Conservation (phyloP, 1,140 invertebrate species). For the Andrena cerasifolii region DNA sequence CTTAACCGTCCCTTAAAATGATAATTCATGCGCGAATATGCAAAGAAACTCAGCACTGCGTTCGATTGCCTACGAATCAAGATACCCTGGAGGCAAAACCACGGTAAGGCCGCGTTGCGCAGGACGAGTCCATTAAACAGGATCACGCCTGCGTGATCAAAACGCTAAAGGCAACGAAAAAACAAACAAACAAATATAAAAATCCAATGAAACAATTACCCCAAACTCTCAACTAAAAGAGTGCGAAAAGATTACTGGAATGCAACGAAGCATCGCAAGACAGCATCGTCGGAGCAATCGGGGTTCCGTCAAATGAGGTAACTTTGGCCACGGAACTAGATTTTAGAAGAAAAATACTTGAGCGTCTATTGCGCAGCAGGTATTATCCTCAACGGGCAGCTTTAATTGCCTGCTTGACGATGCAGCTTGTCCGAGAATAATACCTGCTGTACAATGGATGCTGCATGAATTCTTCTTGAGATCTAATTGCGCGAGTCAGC, state of each 20-base stretch:
- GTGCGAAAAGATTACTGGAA: no score
- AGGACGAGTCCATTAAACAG: constrained; percentile 47
- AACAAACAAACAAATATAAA: background rate
- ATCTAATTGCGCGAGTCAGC: no score
- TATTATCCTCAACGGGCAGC: no score
- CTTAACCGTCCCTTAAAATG: no score
- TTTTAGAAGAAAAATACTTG: no score
- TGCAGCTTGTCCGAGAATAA: no score
- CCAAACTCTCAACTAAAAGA: background rate
- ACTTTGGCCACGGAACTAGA: no score
- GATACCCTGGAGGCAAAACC: constrained; percentile 18
- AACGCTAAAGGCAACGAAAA: background rate
- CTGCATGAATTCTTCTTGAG: no score
- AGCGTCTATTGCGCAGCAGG: no score
- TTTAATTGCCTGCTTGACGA: no score
- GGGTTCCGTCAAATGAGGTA: no score
- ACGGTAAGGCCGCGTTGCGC: constrained; percentile 14
- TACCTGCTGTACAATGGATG: no score
- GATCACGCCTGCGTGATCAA: background rate
- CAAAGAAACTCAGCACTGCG: background rate
- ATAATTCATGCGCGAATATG: constrained; percentile 28
- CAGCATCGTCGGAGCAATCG: background rate
- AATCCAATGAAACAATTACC: background rate
- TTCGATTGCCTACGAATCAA: constrained; percentile 23
- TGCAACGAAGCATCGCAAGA: background rate